These are phyloP conservation scores for Ivindomyrus marchei DNA, from an alignment of 2,113 vertebrate species.

Conservation along the genomic window DNA sequence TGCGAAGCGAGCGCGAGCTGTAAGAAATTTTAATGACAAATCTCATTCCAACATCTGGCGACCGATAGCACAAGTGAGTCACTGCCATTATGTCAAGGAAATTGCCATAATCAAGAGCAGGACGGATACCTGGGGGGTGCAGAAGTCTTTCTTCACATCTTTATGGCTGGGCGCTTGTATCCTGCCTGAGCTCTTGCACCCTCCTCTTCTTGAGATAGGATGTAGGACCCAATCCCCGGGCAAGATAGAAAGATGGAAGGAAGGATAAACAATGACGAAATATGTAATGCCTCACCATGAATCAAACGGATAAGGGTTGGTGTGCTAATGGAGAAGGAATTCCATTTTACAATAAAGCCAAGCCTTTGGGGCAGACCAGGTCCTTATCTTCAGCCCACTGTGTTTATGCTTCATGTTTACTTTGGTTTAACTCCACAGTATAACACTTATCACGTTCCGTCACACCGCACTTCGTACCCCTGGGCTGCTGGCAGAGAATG, in stretches of 20 bases:
- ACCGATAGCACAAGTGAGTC: neutral
- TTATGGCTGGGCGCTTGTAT: neutral
- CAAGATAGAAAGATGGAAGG: neutral
- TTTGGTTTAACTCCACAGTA: neutral
- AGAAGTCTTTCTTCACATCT: neutral
- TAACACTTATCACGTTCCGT: neutral
- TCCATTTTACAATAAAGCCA: neutral
- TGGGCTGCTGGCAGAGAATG: neutral
- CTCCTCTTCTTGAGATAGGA: neutral
- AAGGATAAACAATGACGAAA: neutral
- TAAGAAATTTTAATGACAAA: neutral
- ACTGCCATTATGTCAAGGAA: neutral
- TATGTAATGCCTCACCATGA: neutral
- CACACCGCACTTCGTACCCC: neutral
- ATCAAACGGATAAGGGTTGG: neutral
- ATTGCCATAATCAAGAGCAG: neutral
- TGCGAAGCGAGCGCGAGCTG: neutral
- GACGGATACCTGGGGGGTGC: neutral
- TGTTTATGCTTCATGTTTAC: neutral
- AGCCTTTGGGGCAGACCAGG: neutral
- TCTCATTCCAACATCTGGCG: neutral
- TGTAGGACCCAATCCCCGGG: neutral
- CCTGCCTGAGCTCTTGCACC: neutral
- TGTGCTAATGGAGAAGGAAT: neutral
- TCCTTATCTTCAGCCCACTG: neutral